These are phyloP conservation scores for Drosophila biarmipes DNA, from an alignment of 1,140 invertebrate species.

Conservation along the genomic window DNA sequence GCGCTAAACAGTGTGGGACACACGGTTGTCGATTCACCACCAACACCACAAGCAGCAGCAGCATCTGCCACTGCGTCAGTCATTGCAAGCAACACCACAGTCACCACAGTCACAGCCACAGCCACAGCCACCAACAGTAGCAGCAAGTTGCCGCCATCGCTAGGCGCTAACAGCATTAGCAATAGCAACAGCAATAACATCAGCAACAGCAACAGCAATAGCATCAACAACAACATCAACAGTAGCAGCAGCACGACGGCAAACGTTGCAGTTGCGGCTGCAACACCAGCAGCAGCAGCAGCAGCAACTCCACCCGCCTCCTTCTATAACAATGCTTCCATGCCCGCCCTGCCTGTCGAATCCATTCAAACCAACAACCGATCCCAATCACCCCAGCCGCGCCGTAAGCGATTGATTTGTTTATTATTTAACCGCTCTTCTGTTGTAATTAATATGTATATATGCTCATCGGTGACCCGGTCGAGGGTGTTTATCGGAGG, in stretches of 20 bases:
- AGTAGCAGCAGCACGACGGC: constrained; percentile 35
- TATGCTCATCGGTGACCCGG: background rate
- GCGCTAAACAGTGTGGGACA: constrained; percentile 84
- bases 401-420: constrained; percentile 85
- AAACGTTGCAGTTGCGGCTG: constrained; percentile 20
- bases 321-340: constrained; percentile 50
- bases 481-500: constrained; percentile 12
- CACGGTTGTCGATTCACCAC: constrained; percentile 78
- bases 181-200: constrained; percentile 50
- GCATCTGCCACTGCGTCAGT: constrained; percentile 40
- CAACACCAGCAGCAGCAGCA: constrained; percentile 40
- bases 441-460: constrained; percentile 2
- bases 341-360: constrained; percentile 64
- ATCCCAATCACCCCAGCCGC: constrained; percentile 87
- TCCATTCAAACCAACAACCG: constrained; percentile 66
- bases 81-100: constrained; percentile 59
- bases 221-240: constrained; percentile 22
- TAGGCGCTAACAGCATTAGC: constrained; percentile 40
- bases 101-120: constrained; percentile 49
- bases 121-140: constrained; percentile 34
- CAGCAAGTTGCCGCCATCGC: constrained; percentile 53
- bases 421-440: constrained; percentile 11
- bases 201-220: constrained; percentile 38
- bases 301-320: constrained; percentile 38
- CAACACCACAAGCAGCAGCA: constrained; percentile 7